Base-by-base conservation (phyloP, 2,888 invertebrate genomes). In the Ecdyonurus torrentis region DNA sequence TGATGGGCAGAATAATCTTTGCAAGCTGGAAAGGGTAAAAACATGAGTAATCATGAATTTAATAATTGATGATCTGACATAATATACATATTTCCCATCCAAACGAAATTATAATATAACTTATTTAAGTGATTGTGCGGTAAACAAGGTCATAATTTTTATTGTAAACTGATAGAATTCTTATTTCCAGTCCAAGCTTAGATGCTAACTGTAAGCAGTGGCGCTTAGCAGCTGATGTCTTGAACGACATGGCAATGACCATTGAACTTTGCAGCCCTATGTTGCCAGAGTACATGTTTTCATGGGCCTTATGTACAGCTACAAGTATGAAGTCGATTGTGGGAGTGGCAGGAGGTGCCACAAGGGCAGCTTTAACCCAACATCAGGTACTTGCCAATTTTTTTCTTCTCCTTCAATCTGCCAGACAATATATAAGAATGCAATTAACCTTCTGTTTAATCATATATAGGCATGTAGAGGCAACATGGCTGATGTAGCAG, bases 131-230 rank as follows among this genome's bases (percentile, higher is more conserved):
- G n/a, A n/a, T n/a, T n/a, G n/a, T n/a, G n/a, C n/a, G n/a, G n/a
- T n/a, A n/a, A n/a, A n/a, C n/a, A n/a, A n/a, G 2, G 10, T n/a
- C n/a, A n/a, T n/a, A n/a, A n/a, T n/a, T n/a, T n/a, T n/a, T n/a
- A n/a, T n/a, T n/a, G n/a, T n/a, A n/a, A n/a, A n/a, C n/a, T n/a
- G n/a, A n/a, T n/a, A n/a, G n/a, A n/a, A n/a, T n/a, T n/a, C n/a
- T n/a, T n/a, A n/a, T n/a, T n/a, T n/a, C 52, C 71, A 86, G 86
- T 22, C 81, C 82, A 10, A 79, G 84, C 66, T 76, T 97, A 65
- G 96, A 96, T 77, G 83, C 87, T 37, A 90, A 96, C 71, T 93
- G 94, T 70, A 98, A 98, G 74, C 87, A 91, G 73, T 98, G 97
- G 97, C 82, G 97, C 61, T 76, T 97, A 37, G 89, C 92, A 74